A percentile compares a stretch with the other conserved stretches of the same genome.
Conservation (phyloP, 2,888 invertebrate species). For the Hirtodrosophila duncani region DNA sequence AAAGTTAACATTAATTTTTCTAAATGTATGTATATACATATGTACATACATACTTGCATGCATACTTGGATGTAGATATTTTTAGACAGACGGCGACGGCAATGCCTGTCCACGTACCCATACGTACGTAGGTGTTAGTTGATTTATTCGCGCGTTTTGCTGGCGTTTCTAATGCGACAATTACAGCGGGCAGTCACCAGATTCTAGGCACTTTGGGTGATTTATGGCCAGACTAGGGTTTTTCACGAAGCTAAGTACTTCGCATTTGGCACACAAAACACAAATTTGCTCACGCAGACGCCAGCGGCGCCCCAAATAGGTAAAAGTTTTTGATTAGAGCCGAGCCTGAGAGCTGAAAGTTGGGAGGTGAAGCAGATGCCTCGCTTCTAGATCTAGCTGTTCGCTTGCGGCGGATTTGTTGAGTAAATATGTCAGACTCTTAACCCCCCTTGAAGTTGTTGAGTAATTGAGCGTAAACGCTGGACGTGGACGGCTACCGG, state of each 20-base stretch:
- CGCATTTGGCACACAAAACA: conserved; percentile 61
- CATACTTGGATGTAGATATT: too few species aligned
- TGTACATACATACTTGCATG: too few species aligned
- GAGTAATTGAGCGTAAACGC: conserved; percentile 64
- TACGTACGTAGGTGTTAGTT: conserved; percentile 49
- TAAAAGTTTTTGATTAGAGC: conserved; percentile 52
- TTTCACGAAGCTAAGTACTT: conserved; percentile 59
- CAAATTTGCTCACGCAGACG: conserved; percentile 24
- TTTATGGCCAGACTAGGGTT: conserved; percentile 58
- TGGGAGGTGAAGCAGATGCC: conserved; percentile 14
- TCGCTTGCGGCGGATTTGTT: conserved; percentile 54
- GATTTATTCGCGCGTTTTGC: conserved; percentile 64
- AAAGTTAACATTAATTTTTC: too few species aligned
- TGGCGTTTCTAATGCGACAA: conserved; percentile 69
- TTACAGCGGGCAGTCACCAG: conserved; percentile 50
- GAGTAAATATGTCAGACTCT: conserved; percentile 67
- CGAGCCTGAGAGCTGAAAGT: conserved; percentile 6
- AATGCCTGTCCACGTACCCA: conserved; percentile 34
- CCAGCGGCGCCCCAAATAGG: conserved; percentile 37
- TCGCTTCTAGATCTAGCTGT: conserved; percentile 2
- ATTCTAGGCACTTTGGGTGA: conserved; percentile 61
- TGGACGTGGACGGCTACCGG: conserved; percentile 44
- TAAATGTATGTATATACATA: too few species aligned
- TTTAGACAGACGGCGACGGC: too few species aligned
- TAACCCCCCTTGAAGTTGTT: conserved; percentile 24